Percentiles rank a stretch among this genome's conserved stretches.
Evolutionary conservation across 2,797 vertebrate genomes (phyloP).

Genomic region (Hydrolagus colliei): DNA sequence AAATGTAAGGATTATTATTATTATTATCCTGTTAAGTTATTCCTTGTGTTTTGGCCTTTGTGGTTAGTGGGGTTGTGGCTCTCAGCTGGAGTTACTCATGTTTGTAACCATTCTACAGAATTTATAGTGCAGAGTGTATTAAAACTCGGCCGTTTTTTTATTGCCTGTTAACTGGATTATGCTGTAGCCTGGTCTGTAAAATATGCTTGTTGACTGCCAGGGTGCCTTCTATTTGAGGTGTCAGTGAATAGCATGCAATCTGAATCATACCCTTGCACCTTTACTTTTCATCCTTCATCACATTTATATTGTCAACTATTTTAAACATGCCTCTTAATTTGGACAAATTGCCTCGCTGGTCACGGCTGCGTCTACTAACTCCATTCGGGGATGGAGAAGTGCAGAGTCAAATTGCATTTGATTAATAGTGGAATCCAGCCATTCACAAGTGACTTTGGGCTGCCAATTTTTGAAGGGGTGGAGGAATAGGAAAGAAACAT

Average conservation of each 20-base stretch:
- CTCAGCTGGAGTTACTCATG: no score
- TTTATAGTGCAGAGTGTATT: background rate
- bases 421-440: no score
- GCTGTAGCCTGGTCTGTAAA: background rate
- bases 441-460: background rate
- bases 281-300: background rate
- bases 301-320: background rate
- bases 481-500: background rate
- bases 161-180: background rate
- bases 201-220: constrained; percentile 43
- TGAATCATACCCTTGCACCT: background rate
- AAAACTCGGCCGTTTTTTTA: background rate
- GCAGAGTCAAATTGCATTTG: no score
- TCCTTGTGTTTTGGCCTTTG: no score
- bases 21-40: no score
- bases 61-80: no score
- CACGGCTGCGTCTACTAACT: background rate
- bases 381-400: no score
- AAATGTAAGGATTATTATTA: no score
- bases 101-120: background rate
- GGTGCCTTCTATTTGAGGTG: background rate
- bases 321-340: background rate
- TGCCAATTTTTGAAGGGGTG: background rate
- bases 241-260: background rate
- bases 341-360: background rate